Conservation (phyloP, 1,140 invertebrate species). For the Halyomorpha halys region DNA sequence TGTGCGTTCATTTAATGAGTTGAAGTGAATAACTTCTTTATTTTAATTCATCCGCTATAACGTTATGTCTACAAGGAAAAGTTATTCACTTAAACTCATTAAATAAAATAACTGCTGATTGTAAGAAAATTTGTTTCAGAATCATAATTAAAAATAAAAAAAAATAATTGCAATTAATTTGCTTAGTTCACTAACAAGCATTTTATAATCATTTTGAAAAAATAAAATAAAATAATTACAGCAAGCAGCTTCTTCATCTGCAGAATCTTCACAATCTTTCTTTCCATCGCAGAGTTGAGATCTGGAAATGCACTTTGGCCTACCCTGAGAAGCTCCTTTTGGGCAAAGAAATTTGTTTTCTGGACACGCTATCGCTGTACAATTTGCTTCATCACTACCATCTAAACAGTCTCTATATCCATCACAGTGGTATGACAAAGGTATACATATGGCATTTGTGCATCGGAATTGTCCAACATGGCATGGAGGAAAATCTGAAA, state of each 20-base stretch:
- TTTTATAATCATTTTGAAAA: no score
- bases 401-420: conserved; percentile 76
- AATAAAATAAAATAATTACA: conserved; percentile 51
- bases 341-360: conserved; percentile 87
- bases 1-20: no score
- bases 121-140: no score
- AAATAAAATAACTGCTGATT: no score
- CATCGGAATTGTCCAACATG: conserved; percentile 85
- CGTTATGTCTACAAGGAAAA: no score
- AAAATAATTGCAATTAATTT: no score
- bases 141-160: no score
- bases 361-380: conserved; percentile 77
- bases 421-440: conserved; percentile 68
- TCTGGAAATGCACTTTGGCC: conserved; percentile 76
- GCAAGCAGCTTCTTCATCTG: conserved; percentile 79
- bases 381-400: conserved; percentile 80
- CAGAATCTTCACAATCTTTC: conserved; percentile 77
- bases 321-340: conserved; percentile 52
- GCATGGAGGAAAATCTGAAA: conserved; percentile 77
- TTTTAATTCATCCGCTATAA: no score
- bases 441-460: conserved; percentile 86
- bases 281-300: conserved; percentile 82
- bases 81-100: no score
- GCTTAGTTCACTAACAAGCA: no score
- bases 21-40: no score